Base-by-base conservation (phyloP, 2,888 invertebrate genomes). In the Trichopria drosophilae region DNA sequence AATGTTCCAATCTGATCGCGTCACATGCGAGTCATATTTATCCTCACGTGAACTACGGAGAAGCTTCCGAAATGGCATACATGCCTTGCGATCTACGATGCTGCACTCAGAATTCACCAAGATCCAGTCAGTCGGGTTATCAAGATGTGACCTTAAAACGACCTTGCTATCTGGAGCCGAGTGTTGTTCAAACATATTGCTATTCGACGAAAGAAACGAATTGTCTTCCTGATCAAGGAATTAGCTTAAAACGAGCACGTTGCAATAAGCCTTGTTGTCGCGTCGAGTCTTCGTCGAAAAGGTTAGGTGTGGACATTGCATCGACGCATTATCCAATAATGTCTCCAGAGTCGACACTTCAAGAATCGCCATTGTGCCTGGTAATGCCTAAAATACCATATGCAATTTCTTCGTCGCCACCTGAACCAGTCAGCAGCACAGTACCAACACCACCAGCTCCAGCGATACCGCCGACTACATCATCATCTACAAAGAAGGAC, bases 401-500 rank as follows among this genome's bases (percentile, higher is more conserved):
- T 36, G 49, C 28, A 59, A 57, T 13, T n/a, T n/a, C n/a, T n/a
- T n/a, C n/a, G n/a, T n/a, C n/a, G n/a, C n/a, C n/a, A n/a, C n/a
- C n/a, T 22, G 67, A 69, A 39, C 63, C 64, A 22, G 67, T 68
- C 32, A 65, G 66, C 36, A 69, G 69, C 41, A 64, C 62, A 15
- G 62, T 65, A 22, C 58, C 64, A 7, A 64, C 63, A n/a, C 63
- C 65, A 16, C 65, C 64, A 7, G 60, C 58, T 3, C 48, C 60
- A 10, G 48, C 52, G 15, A 36, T 44, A 18, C 51, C 59, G 12
- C n/a, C n/a, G n/a, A n/a, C n/a, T n/a, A n/a, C n/a, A n/a, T n/a
- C n/a, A n/a, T n/a, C n/a, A 59, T 71, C 78, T 41, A 71, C 77
- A 35, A 78, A 79, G 62, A 84, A 83, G 73, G 86, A 87, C 43